Conservation (phyloP, 2,113 vertebrate species). For the Sinocyclocheilus anshuiensis region DNA sequence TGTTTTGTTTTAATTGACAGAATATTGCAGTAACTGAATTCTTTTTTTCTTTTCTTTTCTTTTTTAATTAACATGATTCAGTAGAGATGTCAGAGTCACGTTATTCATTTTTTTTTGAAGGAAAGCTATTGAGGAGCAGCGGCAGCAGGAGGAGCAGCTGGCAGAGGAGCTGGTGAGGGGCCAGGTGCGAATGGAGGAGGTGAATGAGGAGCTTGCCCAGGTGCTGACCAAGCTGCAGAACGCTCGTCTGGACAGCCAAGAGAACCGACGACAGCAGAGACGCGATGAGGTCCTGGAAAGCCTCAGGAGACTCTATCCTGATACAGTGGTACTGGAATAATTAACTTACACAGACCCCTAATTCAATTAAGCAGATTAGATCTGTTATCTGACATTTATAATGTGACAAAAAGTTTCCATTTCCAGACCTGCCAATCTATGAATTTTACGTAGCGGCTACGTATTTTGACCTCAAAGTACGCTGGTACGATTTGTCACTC, state of each 20-base stretch:
- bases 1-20: background rate
- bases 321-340: constrained; percentile 79
- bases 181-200: constrained; percentile 71
- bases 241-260: constrained; percentile 84
- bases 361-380: background rate
- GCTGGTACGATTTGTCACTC: no score
- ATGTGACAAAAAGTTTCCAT: background rate
- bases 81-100: background rate
- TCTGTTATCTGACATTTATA: background rate
- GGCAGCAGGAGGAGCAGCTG: constrained; percentile 75
- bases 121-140: constrained; percentile 74
- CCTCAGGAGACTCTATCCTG: constrained; percentile 83
- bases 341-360: background rate
- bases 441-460: no score
- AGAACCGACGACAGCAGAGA: constrained; percentile 81
- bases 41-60: no score
- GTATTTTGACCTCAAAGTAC: no score
- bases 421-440: no score
- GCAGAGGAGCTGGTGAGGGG: constrained; percentile 74
- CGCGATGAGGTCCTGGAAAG: constrained; percentile 83
- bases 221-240: constrained; percentile 80
- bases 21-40: background rate
- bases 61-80: background rate
- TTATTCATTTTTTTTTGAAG: constrained; percentile 64
- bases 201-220: constrained; percentile 81